Conservation (phyloP, 2,888 invertebrate genomes). For the Dascillus cervinus region DNA sequence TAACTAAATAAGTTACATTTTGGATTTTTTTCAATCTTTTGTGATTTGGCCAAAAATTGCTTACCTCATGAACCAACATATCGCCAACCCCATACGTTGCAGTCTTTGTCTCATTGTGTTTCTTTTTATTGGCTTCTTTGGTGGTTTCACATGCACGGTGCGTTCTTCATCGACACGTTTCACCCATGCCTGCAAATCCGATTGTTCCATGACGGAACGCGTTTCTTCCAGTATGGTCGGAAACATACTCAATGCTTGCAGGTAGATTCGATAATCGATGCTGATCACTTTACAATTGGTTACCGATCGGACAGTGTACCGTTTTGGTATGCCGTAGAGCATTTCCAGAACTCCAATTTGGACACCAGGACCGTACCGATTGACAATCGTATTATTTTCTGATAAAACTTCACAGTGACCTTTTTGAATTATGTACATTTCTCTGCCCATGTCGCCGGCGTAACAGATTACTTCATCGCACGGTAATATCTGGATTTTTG, state of each 20-base stretch:
- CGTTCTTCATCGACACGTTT: constrained; percentile 46
- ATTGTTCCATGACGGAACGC: constrained; percentile 33
- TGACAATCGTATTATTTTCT: constrained; percentile 34
- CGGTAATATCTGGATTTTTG: constrained; percentile 42
- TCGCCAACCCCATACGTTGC: too few relatives aligned
- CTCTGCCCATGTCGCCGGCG: constrained; percentile 44
- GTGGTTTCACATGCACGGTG: too few relatives aligned
- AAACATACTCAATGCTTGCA: constrained; percentile 47
- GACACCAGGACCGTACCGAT: constrained; percentile 38
- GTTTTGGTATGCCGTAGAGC: constrained; percentile 46
- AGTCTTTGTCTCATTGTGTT: too few relatives aligned
- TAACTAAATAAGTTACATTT: too few relatives aligned
- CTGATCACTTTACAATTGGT: constrained; percentile 48
- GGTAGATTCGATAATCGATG: constrained; percentile 43
- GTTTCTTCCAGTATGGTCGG: constrained; percentile 44
- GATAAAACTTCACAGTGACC: constrained; percentile 44
- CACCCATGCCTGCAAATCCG: constrained; percentile 41
- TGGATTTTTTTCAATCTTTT: too few relatives aligned
- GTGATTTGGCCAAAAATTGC: too few relatives aligned
- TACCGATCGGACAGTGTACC: constrained; percentile 45
- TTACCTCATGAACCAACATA: too few relatives aligned
- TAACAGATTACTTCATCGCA: constrained; percentile 46
- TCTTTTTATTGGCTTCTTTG: too few relatives aligned
- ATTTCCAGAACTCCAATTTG: constrained; percentile 45
- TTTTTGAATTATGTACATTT: constrained; percentile 46